Base-by-base conservation (phyloP, 2,113 vertebrate species). In the Tichodroma muraria region DNA sequence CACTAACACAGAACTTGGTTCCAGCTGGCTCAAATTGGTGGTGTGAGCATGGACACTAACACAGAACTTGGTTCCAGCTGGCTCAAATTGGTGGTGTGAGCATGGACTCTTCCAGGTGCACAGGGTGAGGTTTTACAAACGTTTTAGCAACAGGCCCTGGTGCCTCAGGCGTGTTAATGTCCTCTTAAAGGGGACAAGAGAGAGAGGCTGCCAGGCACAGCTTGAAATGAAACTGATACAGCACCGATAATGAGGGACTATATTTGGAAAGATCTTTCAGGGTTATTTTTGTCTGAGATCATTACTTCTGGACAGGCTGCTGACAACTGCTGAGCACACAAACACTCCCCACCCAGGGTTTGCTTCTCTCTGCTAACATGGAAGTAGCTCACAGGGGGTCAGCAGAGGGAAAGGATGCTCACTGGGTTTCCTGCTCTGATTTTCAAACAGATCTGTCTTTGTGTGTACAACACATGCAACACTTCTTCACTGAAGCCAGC, bases 251-350 rank as follows among this genome's bases (percentile, higher is more conserved):
- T 37, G 44, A 95, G 30, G 21, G 44, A 44, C 89, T 94, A 76
- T 93, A 82, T 92, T 91, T 93, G 50, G 91, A 94, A 90, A 68
- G 70, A 73, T 93, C 65, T 80, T 93, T 95, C n/a, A 80, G n/a
- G 31, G 79, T 95, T 92, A 93, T 91, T 95, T 95, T 91, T 87
- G 78, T 56, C 89, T 72, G 72, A 75, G 88, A 88, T 88, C 60
- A 35, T 47, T 92, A 92, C 88, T 96, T 92, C 88, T 57, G 87
- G 89, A 71, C 76, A 88, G 68, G 60, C 54, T 80, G 40, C 78
- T 82, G 69, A 42, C 70, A 79, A 53, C 45, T 87, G 59, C 61
- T 56, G 92, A 56, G 44, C 31, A 35, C n/a, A 57, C 28, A 47
- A 44, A 56, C 30, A 76, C 35, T 53, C 8, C 30, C 31, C 16